phyloP scores from a whole-genome alignment of 2,888 invertebrate species.

The Dynastes maya region DNA sequence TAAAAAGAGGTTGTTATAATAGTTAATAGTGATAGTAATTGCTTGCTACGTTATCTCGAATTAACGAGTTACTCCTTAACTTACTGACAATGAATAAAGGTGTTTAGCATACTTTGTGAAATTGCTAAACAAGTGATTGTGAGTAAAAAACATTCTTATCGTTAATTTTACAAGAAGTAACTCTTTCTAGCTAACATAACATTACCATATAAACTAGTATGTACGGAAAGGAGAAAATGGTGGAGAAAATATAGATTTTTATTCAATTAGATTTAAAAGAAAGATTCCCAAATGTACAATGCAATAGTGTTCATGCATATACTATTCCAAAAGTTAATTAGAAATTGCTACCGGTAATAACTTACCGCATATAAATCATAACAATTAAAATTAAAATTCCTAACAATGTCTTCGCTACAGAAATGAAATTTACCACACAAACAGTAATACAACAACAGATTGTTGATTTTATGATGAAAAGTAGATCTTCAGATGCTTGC shows the following conservation, averaged over 20 bases:
- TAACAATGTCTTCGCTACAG: too few species aligned
- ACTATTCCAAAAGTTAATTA: background rate
- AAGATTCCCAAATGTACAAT: background rate
- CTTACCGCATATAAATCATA: background rate
- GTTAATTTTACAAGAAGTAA: background rate
- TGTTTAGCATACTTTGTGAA: too few species aligned
- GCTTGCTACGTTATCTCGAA: slow-evolving; percentile 21
- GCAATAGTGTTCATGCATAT: background rate
- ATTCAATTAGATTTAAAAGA: background rate
- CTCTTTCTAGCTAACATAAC: too few species aligned
- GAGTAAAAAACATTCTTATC: background rate
- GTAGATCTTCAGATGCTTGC: too few species aligned
- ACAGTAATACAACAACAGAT: too few species aligned
- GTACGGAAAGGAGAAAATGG: background rate
- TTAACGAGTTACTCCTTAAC: too few species aligned
- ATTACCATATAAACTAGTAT: background rate
- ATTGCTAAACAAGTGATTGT: too few species aligned
- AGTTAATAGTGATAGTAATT: slow-evolving; percentile 10
- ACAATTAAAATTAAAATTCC: too few species aligned
- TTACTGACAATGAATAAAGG: background rate
- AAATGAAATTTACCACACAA: too few species aligned
- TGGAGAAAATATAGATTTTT: background rate
- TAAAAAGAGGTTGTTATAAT: background rate
- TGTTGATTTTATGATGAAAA: too few species aligned
- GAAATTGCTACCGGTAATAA: background rate